Percentiles rank a stretch among this genome's conserved stretches.
Evolutionary conservation across 2,113 vertebrate genomes (phyloP).

Genomic region (Oryzias curvinotus): DNA sequence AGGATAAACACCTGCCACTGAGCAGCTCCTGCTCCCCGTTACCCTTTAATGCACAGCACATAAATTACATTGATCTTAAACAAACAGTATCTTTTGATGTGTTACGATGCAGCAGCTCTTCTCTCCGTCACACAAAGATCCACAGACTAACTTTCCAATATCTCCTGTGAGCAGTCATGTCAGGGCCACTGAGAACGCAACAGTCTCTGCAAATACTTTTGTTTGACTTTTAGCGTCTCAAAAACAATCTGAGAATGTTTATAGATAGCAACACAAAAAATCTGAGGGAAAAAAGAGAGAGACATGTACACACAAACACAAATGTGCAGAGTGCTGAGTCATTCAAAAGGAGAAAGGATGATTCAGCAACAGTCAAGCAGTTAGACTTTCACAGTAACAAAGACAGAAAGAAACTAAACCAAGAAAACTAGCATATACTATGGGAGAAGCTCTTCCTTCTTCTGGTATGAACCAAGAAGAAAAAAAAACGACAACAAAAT

Average conservation of each 20-base stretch:
- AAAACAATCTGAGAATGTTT: too few relatives aligned
- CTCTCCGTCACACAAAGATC: too few relatives aligned
- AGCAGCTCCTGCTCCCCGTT: constrained; percentile 62
- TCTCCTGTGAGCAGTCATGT: too few relatives aligned
- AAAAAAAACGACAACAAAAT: constrained; percentile 2
- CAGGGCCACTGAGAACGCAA: too few relatives aligned
- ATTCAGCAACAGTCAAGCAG: constrained; percentile 50
- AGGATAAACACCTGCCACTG: constrained; percentile 73
- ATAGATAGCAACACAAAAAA: background rate
- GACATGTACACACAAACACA: constrained; percentile 1
- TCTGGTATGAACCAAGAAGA: constrained; percentile 21
- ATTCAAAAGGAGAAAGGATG: constrained; percentile 28
- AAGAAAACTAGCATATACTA: constrained; percentile 66
- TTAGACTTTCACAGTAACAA: constrained; percentile 8
- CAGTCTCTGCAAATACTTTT: too few relatives aligned
- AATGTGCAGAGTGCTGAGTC: constrained; percentile 30
- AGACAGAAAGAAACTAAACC: constrained; percentile 23
- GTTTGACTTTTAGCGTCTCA: too few relatives aligned
- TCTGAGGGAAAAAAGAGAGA: background rate
- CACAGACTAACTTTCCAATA: too few relatives aligned
- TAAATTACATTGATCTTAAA: constrained; percentile 17
- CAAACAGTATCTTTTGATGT: background rate
- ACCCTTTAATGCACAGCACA: constrained; percentile 34
- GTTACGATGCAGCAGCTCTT: too few relatives aligned
- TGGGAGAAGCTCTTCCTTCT: constrained; percentile 58